Base-by-base conservation (phyloP, 2,113 vertebrate species). In the Hypocryptadius cinnamomeus region DNA sequence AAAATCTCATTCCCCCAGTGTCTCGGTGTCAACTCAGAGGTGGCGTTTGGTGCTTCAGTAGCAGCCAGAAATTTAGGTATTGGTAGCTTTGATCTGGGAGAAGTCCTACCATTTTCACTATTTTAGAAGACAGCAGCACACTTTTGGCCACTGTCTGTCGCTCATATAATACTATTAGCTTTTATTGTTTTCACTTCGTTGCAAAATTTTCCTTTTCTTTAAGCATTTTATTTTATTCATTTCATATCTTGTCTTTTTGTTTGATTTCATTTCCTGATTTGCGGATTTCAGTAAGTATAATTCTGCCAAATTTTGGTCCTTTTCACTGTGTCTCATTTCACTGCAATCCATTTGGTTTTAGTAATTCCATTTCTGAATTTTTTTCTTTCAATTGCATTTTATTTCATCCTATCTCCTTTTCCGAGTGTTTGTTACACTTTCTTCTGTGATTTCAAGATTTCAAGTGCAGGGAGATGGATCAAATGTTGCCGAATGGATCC, bases 271-370 rank as follows among this genome's bases (percentile, higher is more conserved):
- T 37, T 25, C n/a, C 33, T 18, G 27, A 45, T 63, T 63, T 44
- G 0, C 0, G 8, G 11, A 63, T 53, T 53, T 54, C 69, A 64
- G 19, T 2, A 14, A 54, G 11, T 22, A 33, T 15, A 33, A 33
- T 64, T 47, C 24, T 47, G 59, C 28, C 18, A 39, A 12, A 44
- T 21, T 54, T 72, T 31, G 4, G 2, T 73, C n/a, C 27, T 39
- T 64, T 54, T 47, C 59, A 47, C 48, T 64, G 18, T 12, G 45
- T 22, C 11, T 54, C 40, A 64, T 47, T 72, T 72, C n/a, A 45
- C 15, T 1, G 3, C 39, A 72, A 63, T 72, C 57, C 8, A 11
- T 63, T 37, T 72, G 22, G 8, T 45, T 83, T 44, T 37, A 54
- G 28, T 39, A 18, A 54, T 28, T 39, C 33, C 3, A 15, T 39